These are phyloP conservation scores for Centropyge bicolor DNA, from an alignment of 2,797 vertebrate genomes.

Conservation along the genomic window DNA sequence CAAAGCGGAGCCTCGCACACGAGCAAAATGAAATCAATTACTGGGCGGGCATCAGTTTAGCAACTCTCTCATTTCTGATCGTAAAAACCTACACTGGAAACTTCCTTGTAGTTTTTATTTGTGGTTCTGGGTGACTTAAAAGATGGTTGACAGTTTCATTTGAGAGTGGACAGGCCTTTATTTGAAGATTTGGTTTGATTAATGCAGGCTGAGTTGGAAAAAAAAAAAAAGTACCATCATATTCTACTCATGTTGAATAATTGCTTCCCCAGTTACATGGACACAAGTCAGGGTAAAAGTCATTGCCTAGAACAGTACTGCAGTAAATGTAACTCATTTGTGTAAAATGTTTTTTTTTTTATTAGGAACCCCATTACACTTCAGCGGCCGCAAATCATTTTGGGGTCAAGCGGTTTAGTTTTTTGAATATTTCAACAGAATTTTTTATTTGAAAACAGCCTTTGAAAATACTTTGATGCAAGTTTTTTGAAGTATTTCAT, in stretches of 20 bases:
- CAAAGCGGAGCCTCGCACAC: slow-evolving; percentile 24
- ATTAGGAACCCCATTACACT: slow-evolving; percentile 19
- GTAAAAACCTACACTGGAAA: slow-evolving; percentile 47
- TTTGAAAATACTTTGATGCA: background rate
- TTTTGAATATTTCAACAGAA: slow-evolving; percentile 24
- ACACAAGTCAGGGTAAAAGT: slow-evolving; percentile 32
- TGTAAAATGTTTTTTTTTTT: slow-evolving; percentile 9
- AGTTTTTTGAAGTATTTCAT: background rate
- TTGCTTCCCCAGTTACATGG: slow-evolving; percentile 39
- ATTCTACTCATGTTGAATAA: slow-evolving; percentile 44
- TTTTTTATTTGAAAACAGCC: background rate
- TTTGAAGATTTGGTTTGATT: slow-evolving; percentile 47
- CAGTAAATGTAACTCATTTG: slow-evolving; percentile 16
- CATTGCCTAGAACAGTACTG: slow-evolving; percentile 18
- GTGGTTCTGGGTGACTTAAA: slow-evolving; percentile 32
- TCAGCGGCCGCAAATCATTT: slow-evolving; percentile 19
- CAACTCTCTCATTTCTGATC: slow-evolving; percentile 36
- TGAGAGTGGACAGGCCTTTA: slow-evolving; percentile 35
- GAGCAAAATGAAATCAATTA: slow-evolving; percentile 14
- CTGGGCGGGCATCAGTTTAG: slow-evolving; percentile 25
- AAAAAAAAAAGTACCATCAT: slow-evolving; percentile 20
- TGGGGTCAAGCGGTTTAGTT: background rate
- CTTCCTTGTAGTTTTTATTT: slow-evolving; percentile 36
- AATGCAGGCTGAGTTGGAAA: slow-evolving; percentile 34
- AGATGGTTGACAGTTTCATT: slow-evolving; percentile 54